Evolutionary conservation across 2,888 invertebrate species (phyloP), one percentile per base, ranked within the genome.

Genomic region (Philhelius pedissequus): DNA sequence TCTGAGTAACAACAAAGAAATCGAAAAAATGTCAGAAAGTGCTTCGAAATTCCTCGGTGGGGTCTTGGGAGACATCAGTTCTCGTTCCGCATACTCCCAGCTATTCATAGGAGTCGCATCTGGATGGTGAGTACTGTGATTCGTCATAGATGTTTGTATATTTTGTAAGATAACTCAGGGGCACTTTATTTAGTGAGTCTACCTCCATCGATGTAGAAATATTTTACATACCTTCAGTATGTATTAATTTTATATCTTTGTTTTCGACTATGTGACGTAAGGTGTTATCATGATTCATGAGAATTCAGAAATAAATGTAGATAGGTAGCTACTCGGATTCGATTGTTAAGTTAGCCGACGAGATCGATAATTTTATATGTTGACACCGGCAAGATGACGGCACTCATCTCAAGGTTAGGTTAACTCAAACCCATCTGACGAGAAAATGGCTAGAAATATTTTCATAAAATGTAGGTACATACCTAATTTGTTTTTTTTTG

Each of bases 41-140:
- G 94, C 95, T 1, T 95, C 95, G 89, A 94, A 94, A 86, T 93
- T 95, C 87, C 92, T 97, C 69, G 95, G 96, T 87, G 95, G 94
- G 91, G 92, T 96, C 66, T 92, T 97, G 79, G 94, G 94, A 52
- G 97, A 98, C 90, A 94, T 98, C 82, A 95, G 96, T 84, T 96
- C 96, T 91, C 94, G 95, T 77, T 97, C 97, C 7, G 96, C 96
- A 40, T 95, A 96, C 20, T 96, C 97, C 91, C 98, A 98, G 92
- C 93, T 98, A 87, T 92, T 95, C 88, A 94, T 98, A 91, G 98
- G 98, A 87, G 96, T 96, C 83, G 94, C 95, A 84, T 95, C 97
- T 88, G 98, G 98, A 94, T 98, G 97, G 98, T 97, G 93, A 91
- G 92, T 84, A 74, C 74, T 54, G 60, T 58, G 30, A 27, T 20